These are phyloP conservation scores for Nesoenas mayeri DNA, from an alignment of 2,113 vertebrate genomes.

Conservation along the genomic window DNA sequence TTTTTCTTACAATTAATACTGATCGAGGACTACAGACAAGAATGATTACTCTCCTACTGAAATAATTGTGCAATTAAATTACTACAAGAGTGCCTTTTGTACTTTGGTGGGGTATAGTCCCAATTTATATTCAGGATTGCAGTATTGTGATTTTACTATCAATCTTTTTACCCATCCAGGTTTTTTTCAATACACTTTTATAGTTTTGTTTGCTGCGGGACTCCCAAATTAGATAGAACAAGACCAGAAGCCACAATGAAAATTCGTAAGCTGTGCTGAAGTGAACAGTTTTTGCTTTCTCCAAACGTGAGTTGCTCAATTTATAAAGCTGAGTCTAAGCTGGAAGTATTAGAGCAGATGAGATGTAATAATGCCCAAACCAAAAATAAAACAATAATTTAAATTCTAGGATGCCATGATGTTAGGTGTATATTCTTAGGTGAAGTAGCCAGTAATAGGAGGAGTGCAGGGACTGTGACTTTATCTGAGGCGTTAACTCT, in stretches of 20 bases:
- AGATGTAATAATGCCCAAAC: neutral
- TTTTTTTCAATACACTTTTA: neutral
- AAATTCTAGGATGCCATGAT: neutral
- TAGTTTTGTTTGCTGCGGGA: neutral
- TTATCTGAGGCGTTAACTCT: neutral
- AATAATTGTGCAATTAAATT: constrained; percentile 24
- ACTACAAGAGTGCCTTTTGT: constrained; percentile 3
- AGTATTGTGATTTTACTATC: neutral
- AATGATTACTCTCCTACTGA: constrained; percentile 14
- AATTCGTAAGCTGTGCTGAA: neutral
- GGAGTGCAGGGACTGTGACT: neutral
- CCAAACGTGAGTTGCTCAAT: neutral
- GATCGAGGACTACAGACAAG: constrained; percentile 45
- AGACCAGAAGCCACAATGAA: neutral
- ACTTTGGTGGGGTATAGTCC: neutral
- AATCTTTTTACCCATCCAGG: neutral
- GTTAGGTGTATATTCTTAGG: neutral
- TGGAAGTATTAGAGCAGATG: neutral
- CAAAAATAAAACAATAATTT: neutral
- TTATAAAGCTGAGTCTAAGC: neutral
- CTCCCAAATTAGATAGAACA: neutral
- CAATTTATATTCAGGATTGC: neutral
- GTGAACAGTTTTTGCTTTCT: neutral
- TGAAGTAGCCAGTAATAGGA: neutral
- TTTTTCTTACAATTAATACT: constrained; percentile 35